Conservation (phyloP, 2,113 vertebrate species). For the Candoia aspera region DNA sequence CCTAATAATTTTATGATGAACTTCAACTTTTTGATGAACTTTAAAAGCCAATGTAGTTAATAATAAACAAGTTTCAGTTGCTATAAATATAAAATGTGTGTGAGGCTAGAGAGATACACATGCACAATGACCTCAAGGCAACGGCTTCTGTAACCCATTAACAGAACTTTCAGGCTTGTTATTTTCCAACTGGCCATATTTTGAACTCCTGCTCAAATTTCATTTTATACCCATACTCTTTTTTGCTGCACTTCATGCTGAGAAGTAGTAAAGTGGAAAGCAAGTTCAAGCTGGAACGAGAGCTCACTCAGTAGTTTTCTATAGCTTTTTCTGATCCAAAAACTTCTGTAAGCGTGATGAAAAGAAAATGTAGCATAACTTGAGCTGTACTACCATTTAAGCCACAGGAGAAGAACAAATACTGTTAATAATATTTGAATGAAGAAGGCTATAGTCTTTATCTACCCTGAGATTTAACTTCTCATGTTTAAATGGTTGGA, state of each 20-base stretch:
- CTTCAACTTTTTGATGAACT: neutral
- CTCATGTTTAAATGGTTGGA: neutral
- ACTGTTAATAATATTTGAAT: neutral
- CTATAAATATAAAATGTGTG: conserved; percentile 47
- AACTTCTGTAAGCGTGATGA: neutral
- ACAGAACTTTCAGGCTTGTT: conserved; percentile 30
- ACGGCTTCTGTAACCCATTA: conserved; percentile 58
- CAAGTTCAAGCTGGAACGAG: neutral
- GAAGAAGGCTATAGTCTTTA: accelerated
- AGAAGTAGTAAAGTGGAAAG: neutral
- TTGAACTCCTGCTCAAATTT: conserved; percentile 27
- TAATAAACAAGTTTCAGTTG: conserved; percentile 40
- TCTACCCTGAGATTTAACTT: neutral
- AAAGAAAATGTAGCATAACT: neutral
- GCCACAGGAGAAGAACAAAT: neutral
- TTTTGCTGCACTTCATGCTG: neutral
- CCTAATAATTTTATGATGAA: neutral
- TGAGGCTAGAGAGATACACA: neutral
- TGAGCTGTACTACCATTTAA: neutral
- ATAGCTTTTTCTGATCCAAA: neutral
- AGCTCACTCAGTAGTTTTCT: neutral
- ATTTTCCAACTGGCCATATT: conserved; percentile 56
- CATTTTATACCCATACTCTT: neutral
- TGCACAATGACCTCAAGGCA: conserved; percentile 45
- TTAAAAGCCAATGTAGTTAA: conserved; percentile 1